A percentile compares a stretch with the other conserved stretches of the same genome.
phyloP scores from a whole-genome alignment of 2,888 invertebrate species.

The Aphidius colemani region DNA sequence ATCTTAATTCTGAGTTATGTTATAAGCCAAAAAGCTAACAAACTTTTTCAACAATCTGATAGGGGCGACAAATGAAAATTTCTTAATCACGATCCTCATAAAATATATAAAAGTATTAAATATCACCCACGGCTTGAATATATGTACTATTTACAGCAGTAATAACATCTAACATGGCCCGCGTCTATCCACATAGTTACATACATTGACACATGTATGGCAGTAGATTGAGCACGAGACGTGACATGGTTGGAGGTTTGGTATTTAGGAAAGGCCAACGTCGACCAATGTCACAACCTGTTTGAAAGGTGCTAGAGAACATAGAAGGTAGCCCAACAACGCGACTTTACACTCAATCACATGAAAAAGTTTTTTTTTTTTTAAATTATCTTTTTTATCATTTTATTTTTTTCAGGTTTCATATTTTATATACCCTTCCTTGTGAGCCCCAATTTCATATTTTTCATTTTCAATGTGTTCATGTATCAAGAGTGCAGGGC shows the following conservation, averaged over 20 bases:
- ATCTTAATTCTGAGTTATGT: no score
- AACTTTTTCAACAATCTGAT: constrained; percentile 26
- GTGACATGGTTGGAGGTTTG: constrained; percentile 58
- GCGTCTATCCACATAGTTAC: constrained; percentile 6
- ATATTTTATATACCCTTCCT: no score
- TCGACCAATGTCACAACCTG: constrained; percentile 59
- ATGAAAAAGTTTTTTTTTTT: constrained; percentile 1
- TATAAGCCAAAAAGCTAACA: no score
- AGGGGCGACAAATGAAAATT: constrained; percentile 33
- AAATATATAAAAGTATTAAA: neutral
- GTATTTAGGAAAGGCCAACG: constrained; percentile 59
- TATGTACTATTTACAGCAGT: constrained; percentile 12
- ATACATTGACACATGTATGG: constrained; percentile 18
- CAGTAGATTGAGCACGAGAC: constrained; percentile 45
- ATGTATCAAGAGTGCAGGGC: neutral
- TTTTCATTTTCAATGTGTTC: neutral
- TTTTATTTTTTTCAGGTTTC: no score
- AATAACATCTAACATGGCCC: constrained; percentile 12
- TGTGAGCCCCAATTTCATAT: neutral
- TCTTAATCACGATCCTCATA: constrained; percentile 40
- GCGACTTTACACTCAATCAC: no score
- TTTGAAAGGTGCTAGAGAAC: constrained; percentile 57
- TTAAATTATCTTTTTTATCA: neutral
- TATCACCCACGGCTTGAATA: constrained; percentile 39
- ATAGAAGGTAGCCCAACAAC: constrained; percentile 38